These are phyloP conservation scores for Rhizomys pruinosus DNA, from an alignment of 2,113 vertebrate species.

Conservation along the genomic window DNA sequence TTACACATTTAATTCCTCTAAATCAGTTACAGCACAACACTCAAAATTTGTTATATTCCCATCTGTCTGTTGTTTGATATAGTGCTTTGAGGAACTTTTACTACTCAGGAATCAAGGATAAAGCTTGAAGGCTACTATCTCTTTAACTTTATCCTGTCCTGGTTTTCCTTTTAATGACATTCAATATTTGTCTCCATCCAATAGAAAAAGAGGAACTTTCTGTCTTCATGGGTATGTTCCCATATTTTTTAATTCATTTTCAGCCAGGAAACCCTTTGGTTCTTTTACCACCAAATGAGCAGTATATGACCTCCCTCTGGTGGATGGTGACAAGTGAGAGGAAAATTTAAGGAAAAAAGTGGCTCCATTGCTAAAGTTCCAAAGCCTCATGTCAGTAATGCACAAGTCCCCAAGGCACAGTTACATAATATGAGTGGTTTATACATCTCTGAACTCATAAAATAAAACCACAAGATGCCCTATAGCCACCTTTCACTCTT, in stretches of 20 bases:
- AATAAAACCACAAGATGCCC: background rate
- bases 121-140: background rate
- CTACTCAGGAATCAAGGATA: background rate
- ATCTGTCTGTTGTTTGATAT: background rate
- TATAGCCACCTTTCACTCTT: too few species aligned
- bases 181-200: background rate
- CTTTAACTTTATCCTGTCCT: background rate
- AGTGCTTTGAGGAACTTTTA: background rate
- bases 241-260: background rate
- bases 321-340: background rate
- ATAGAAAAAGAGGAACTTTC: background rate
- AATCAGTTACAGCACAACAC: background rate
- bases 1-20: background rate
- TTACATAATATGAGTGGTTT: background rate
- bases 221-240: background rate
- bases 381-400: background rate
- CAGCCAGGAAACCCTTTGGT: background rate
- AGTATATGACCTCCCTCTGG: background rate
- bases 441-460: background rate
- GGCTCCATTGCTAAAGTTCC: background rate
- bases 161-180: background rate
- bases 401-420: background rate
- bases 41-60: background rate
- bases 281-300: background rate
- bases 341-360: background rate